A percentile compares a stretch with the other conserved stretches of the same genome.
Evolutionary conservation across 2,888 invertebrate species (phyloP).

Genomic region (Cheilosia vernalis): DNA sequence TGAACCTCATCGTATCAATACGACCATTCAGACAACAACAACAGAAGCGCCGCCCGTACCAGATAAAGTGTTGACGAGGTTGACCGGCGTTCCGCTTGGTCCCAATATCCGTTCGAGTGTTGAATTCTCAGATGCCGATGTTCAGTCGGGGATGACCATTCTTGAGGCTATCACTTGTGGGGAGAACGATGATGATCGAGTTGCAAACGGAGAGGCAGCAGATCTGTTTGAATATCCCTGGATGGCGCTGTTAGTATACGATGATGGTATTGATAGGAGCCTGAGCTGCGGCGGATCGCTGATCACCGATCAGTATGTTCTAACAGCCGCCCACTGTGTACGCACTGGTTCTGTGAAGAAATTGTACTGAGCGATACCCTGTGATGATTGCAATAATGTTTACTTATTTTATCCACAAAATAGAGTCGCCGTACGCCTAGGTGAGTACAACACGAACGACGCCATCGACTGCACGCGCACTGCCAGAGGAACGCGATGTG

Average conservation of each 20-base stretch:
- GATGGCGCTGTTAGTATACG: slow-evolving; percentile 88
- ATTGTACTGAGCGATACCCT: slow-evolving; percentile 43
- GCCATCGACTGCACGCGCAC: slow-evolving; percentile 79
- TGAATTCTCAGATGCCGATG: slow-evolving; percentile 8
- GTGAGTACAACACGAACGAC: slow-evolving; percentile 81
- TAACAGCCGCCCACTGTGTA: slow-evolving; percentile 78
- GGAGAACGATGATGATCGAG: slow-evolving; percentile 84
- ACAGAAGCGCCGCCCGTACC: not conserved
- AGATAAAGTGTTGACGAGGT: too few relatives aligned
- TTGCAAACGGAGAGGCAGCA: slow-evolving; percentile 86
- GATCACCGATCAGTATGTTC: slow-evolving; percentile 75
- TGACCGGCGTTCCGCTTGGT: too few relatives aligned
- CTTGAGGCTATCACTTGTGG: slow-evolving; percentile 84
- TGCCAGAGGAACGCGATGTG: slow-evolving; percentile 78
- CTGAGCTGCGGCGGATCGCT: slow-evolving; percentile 77
- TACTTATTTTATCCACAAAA: not conserved
- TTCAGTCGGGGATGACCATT: slow-evolving; percentile 47
- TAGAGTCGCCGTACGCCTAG: slow-evolving; percentile 82
- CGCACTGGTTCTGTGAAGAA: slow-evolving; percentile 8
- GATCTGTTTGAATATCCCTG: slow-evolving; percentile 87
- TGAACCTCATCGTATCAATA: slow-evolving; percentile 8
- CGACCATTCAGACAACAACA: not conserved
- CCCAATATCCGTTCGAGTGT: not conserved
- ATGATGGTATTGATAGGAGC: slow-evolving; percentile 75
- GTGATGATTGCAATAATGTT: not conserved